phyloP scores from a whole-genome alignment of 1,140 invertebrate genomes.

The Popillia japonica region DNA sequence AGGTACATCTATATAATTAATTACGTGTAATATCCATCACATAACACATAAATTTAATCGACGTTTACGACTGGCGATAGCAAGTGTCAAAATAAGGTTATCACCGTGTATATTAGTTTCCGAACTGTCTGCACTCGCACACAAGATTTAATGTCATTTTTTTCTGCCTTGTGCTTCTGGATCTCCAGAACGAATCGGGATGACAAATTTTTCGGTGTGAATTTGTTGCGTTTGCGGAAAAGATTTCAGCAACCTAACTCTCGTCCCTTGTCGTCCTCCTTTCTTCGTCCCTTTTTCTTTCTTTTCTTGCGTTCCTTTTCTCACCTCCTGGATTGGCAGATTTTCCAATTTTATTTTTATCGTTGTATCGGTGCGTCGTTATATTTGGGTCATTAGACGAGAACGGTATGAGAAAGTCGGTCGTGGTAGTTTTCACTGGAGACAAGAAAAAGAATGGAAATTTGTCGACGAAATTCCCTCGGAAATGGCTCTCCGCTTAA shows the following conservation, averaged over 20 bases:
- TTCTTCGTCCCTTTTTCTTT: neutral
- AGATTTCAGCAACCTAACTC: neutral
- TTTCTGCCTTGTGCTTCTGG: neutral
- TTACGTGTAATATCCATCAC: no score
- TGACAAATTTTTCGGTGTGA: conserved; percentile 32
- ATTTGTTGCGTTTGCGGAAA: conserved; percentile 19
- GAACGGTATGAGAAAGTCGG: conserved; percentile 10
- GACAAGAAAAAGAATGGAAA: conserved; percentile 10
- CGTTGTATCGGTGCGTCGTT: conserved; percentile 26
- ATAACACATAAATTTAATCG: neutral
- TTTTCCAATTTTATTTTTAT: conserved; percentile 33
- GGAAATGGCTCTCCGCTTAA: conserved; percentile 3
- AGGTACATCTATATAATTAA: no score
- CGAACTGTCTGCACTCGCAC: neutral
- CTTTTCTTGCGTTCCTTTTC: neutral
- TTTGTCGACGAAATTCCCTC: neutral
- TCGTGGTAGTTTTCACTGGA: neutral
- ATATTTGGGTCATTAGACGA: conserved; percentile 26
- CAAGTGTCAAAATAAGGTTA: neutral
- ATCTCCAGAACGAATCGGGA: conserved; percentile 1
- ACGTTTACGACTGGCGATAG: neutral
- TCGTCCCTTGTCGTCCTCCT: neutral
- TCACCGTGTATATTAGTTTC: conserved; percentile 26
- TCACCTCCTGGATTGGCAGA: neutral
- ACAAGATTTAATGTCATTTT: conserved; percentile 20